Percentiles rank a stretch among this genome's conserved stretches.
These are phyloP conservation scores for Hydroisotoma schaefferi DNA, from an alignment of 2,888 invertebrate genomes.

Conservation along the genomic window DNA sequence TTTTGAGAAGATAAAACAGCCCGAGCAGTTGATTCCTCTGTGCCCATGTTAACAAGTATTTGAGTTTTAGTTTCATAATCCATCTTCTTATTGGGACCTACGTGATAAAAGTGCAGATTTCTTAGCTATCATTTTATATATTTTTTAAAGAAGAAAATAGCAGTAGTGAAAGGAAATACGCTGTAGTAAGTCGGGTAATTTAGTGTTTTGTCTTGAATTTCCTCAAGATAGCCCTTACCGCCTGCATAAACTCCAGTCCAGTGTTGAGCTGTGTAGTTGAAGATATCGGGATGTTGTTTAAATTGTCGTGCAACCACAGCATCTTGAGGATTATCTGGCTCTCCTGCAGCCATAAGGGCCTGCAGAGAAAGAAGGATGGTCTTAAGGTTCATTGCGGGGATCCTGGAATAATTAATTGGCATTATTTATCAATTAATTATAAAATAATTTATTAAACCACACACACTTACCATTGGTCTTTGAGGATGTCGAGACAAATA, in stretches of 20 bases:
- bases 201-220: no score
- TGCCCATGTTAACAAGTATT: conserved; percentile 88
- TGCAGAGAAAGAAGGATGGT: conserved; percentile 94
- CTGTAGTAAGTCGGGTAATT: not conserved
- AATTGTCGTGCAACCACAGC: conserved; percentile 97
- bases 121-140: not conserved
- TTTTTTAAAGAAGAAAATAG: not conserved
- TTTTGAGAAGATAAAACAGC: conserved; percentile 86
- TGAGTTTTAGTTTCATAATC: conserved; percentile 85
- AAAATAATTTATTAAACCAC: not conserved
- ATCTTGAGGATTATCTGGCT: conserved; percentile 91
- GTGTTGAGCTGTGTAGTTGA: conserved; percentile 85
- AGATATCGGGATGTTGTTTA: conserved; percentile 81
- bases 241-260: conserved; percentile 95
- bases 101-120: not conserved
- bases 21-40: conserved; percentile 81
- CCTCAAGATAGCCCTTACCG: no score
- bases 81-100: conserved; percentile 67
- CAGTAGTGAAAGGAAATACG: not conserved
- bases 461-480: conserved; percentile 77
- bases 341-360: conserved; percentile 86
- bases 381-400: conserved; percentile 95
- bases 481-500: conserved; percentile 97
- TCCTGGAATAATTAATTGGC: conserved; percentile 59
- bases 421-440: conserved; percentile 5